These are phyloP conservation scores for Bombus waltoni DNA, from an alignment of 1,140 invertebrate species.

Conservation along the genomic window DNA sequence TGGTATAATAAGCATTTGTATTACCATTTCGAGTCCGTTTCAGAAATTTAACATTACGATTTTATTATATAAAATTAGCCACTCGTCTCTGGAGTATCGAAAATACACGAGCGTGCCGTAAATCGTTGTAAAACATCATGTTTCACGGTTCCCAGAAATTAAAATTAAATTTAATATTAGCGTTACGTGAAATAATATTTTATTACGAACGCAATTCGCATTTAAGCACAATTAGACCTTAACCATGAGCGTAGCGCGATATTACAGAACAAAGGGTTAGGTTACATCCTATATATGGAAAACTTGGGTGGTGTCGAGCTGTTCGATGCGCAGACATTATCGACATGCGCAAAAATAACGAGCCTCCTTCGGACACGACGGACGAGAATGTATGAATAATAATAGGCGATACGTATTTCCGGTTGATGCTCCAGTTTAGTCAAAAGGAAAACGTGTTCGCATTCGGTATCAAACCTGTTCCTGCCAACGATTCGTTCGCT, in stretches of 20 bases:
- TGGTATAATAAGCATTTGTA: neutral
- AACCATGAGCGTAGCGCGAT: neutral
- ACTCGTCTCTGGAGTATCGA: neutral
- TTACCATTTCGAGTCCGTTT: neutral
- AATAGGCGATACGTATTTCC: neutral
- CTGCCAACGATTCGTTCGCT: neutral
- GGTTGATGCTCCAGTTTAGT: neutral
- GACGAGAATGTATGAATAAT: neutral
- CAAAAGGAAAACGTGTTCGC: neutral
- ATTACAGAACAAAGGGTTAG: neutral
- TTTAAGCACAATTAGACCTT: neutral
- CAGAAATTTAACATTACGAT: neutral
- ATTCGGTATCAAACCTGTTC: neutral
- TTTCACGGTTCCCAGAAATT: neutral
- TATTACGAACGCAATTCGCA: neutral
- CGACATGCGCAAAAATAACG: conserved; percentile 8
- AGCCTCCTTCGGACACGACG: too few species aligned
- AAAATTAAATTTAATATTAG: neutral
- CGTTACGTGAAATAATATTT: neutral
- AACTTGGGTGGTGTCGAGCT: conserved; percentile 7
- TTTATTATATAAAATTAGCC: neutral
- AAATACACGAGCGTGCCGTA: neutral
- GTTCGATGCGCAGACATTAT: neutral
- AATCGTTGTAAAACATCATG: neutral
- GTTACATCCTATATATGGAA: neutral